Conservation (phyloP, 2,888 invertebrate genomes). For the Criorhina ranunculi region DNA sequence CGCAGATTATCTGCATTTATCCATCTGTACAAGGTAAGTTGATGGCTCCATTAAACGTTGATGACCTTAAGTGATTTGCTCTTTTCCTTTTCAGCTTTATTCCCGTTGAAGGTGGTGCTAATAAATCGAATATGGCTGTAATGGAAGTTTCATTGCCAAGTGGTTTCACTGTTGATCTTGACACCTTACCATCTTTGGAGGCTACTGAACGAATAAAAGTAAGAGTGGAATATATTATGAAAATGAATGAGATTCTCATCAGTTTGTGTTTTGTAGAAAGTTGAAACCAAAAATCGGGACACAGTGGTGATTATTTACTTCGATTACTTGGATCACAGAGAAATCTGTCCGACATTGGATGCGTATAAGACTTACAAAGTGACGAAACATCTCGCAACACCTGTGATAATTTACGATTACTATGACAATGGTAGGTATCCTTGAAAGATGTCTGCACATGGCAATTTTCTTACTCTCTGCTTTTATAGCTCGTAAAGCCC, state of each 20-base stretch:
- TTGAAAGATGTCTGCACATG: not conserved
- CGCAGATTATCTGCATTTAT: conserved; percentile 91
- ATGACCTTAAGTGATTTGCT: not conserved
- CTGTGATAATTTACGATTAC: conserved; percentile 94
- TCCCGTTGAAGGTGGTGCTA: conserved; percentile 82
- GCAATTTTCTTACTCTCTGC: too few species aligned
- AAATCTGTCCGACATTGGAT: conserved; percentile 94
- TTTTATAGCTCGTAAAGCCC: conserved; percentile 89
- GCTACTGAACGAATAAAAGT: conserved; percentile 85
- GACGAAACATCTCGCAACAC: conserved; percentile 93
- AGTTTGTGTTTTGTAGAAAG: conserved; percentile 83
- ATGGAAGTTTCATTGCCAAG: conserved; percentile 96
- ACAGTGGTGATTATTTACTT: conserved; percentile 90
- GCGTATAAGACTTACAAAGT: conserved; percentile 94
- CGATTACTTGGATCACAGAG: conserved; percentile 88
- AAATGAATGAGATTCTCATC: not conserved
- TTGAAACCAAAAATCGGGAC: conserved; percentile 89
- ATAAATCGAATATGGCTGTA: conserved; percentile 92
- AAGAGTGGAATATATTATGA: not conserved
- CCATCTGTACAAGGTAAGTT: conserved; percentile 91
- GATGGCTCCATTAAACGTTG: not conserved
- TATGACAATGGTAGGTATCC: conserved; percentile 93
- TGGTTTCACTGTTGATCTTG: conserved; percentile 94
- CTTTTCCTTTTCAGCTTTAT: conserved; percentile 79
- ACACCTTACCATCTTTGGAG: conserved; percentile 89